A percentile compares a stretch with the other conserved stretches of the same genome.
These are phyloP conservation scores for Microcebus jonahi DNA, from an alignment of 2,113 vertebrate species.

Conservation along the genomic window DNA sequence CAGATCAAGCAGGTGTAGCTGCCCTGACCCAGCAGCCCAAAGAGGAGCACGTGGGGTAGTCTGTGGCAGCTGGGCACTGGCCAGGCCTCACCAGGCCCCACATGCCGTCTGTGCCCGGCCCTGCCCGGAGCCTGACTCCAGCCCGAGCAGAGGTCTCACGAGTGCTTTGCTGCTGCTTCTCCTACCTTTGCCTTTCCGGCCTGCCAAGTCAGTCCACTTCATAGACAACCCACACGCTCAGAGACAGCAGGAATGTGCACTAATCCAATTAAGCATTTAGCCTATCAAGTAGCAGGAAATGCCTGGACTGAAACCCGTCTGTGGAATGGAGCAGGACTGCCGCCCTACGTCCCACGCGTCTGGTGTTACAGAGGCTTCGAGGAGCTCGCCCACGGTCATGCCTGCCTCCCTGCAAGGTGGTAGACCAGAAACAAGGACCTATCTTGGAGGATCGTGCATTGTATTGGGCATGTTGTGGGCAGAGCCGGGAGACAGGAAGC, in stretches of 20 bases:
- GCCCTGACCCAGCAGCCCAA: neutral
- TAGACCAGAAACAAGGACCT: neutral
- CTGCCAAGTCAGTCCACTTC: neutral
- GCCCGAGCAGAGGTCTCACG: neutral
- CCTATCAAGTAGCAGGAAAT: neutral
- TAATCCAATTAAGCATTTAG: conserved; percentile 57
- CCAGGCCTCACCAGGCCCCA: rapidly evolving
- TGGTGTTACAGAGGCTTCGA: neutral
- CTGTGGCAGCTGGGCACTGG: neutral
- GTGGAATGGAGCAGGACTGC: neutral
- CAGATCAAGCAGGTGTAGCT: too few relatives aligned
- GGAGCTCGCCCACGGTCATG: rapidly evolving
- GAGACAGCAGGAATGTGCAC: conserved; percentile 31
- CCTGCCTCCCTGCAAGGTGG: neutral
- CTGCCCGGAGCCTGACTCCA: neutral
- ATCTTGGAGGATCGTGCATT: neutral
- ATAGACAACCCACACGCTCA: neutral
- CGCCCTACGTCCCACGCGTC: neutral
- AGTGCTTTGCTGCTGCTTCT: neutral
- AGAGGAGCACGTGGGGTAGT: neutral
- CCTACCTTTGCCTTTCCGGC: neutral
- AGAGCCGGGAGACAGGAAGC: neutral
- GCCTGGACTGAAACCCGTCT: neutral
- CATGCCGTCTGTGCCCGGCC: rapidly evolving
- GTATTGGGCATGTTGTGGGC: neutral